Conservation (phyloP, 2,888 invertebrate species). For the Dusona sp. region DNA sequence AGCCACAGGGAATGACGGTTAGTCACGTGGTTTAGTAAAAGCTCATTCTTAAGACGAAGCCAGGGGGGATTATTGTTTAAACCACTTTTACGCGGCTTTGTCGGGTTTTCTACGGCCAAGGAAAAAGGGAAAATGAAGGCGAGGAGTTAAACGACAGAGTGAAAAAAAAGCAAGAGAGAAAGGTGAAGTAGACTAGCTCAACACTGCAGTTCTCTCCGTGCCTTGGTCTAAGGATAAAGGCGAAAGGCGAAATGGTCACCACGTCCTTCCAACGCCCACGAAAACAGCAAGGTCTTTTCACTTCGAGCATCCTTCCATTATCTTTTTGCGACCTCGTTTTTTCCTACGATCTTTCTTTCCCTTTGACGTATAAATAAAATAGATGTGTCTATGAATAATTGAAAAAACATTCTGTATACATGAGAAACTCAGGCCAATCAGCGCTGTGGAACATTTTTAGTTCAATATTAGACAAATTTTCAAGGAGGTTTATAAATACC, state of each 20-base stretch:
- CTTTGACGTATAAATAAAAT: neutral
- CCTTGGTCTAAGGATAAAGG: constrained; percentile 42
- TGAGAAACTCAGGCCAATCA: neutral
- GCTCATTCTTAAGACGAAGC: constrained; percentile 50
- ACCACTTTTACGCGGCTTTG: constrained; percentile 64
- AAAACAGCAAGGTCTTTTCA: constrained; percentile 28
- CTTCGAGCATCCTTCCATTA: neutral
- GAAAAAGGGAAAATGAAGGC: constrained; percentile 30
- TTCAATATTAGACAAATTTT: neutral
- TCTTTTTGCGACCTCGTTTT: neutral
- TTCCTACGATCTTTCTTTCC: constrained; percentile 20
- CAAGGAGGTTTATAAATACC: neutral
- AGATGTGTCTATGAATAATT: neutral
- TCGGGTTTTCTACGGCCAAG: constrained; percentile 45
- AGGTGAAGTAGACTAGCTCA: neutral
- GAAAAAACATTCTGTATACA: neutral
- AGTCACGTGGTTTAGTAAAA: constrained; percentile 64
- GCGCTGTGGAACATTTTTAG: neutral
- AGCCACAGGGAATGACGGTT: constrained; percentile 47
- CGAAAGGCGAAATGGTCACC: constrained; percentile 45
- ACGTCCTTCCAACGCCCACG: constrained; percentile 26
- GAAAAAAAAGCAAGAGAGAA: constrained; percentile 18
- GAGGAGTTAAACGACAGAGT: constrained; percentile 27
- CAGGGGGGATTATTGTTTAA: constrained; percentile 63
- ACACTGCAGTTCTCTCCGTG: constrained; percentile 14